phyloP scores from a whole-genome alignment of 2,113 vertebrate species.

The Ia io region DNA sequence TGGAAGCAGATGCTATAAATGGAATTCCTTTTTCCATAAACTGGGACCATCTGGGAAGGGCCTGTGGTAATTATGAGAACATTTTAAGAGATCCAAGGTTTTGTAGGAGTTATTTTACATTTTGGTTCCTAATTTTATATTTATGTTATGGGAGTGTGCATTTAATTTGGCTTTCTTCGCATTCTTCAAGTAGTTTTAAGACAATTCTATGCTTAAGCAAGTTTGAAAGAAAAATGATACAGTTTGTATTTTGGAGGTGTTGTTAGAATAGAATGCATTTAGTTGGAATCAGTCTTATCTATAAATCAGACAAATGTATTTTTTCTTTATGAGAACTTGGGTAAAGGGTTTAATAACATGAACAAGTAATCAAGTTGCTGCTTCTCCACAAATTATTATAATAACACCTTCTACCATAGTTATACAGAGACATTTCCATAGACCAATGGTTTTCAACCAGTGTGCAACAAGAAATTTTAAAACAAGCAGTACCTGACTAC shows the following conservation, averaged over 20 bases:
- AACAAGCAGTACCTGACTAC: neutral
- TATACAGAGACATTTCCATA: slow-evolving; percentile 28
- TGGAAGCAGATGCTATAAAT: neutral
- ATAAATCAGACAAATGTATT: slow-evolving; percentile 12
- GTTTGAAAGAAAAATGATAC: neutral
- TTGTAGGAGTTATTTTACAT: slow-evolving; percentile 38
- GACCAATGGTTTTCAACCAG: neutral
- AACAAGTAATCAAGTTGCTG: slow-evolving; percentile 25
- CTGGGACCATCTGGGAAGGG: neutral
- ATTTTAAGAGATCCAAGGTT: neutral
- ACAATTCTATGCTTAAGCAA: neutral
- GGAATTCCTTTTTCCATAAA: slow-evolving; percentile 42
- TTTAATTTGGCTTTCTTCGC: neutral
- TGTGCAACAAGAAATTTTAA: neutral
- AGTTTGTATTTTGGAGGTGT: neutral
- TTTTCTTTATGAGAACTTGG: slow-evolving; percentile 39
- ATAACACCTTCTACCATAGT: slow-evolving; percentile 34
- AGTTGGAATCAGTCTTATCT: slow-evolving; percentile 48
- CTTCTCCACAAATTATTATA: slow-evolving; percentile 43
- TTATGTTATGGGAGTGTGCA: neutral
- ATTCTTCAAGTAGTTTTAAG: slow-evolving; percentile 45
- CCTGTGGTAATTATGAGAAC: neutral
- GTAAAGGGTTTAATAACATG: slow-evolving; percentile 44
- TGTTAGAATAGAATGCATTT: neutral
- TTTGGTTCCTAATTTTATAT: slow-evolving; percentile 14